These are phyloP conservation scores for Cactoblastis cactorum DNA, from an alignment of 2,888 invertebrate species.

Conservation along the genomic window DNA sequence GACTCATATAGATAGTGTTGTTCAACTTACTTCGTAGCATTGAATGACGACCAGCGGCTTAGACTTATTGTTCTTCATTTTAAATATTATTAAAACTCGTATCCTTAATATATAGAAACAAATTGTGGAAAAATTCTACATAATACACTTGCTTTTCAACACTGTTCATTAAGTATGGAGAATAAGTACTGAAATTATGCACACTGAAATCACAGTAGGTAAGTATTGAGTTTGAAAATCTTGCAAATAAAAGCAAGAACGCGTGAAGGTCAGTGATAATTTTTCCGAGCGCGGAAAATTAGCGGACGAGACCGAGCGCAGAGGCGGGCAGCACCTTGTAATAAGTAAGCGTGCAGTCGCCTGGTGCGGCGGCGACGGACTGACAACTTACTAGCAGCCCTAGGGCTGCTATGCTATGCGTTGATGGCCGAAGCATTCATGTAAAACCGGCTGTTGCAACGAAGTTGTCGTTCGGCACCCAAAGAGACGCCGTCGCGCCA, in stretches of 20 bases:
- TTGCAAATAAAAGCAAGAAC: slow-evolving; percentile 20
- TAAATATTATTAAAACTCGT: slow-evolving; percentile 16
- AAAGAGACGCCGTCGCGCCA: slow-evolving; percentile 31
- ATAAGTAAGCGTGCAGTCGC: neutral
- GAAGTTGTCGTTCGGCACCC: slow-evolving; percentile 23
- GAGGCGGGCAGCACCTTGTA: neutral
- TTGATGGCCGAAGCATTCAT: slow-evolving; percentile 9
- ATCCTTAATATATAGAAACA: slow-evolving; percentile 6
- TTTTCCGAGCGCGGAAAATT: slow-evolving; percentile 60
- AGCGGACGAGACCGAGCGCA: slow-evolving; percentile 20
- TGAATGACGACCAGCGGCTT: slow-evolving; percentile 79
- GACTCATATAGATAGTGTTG: slow-evolving; percentile 14
- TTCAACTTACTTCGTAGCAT: slow-evolving; percentile 80
- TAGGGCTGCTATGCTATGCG: neutral
- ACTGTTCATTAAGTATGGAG: neutral
- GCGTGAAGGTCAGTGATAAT: slow-evolving; percentile 58
- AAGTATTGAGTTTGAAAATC: slow-evolving; percentile 15
- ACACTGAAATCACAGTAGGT: neutral
- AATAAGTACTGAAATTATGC: slow-evolving; percentile 6
- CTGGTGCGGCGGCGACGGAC: slow-evolving; percentile 26
- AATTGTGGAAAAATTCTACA: slow-evolving; percentile 14
- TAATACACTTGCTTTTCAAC: slow-evolving; percentile 18
- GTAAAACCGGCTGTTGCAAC: slow-evolving; percentile 1
- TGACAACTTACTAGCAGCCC: slow-evolving; percentile 27
- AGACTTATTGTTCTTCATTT: slow-evolving; percentile 60